phyloP scores from a whole-genome alignment of 2,797 vertebrate genomes.

The Gallinago nigripennis region DNA sequence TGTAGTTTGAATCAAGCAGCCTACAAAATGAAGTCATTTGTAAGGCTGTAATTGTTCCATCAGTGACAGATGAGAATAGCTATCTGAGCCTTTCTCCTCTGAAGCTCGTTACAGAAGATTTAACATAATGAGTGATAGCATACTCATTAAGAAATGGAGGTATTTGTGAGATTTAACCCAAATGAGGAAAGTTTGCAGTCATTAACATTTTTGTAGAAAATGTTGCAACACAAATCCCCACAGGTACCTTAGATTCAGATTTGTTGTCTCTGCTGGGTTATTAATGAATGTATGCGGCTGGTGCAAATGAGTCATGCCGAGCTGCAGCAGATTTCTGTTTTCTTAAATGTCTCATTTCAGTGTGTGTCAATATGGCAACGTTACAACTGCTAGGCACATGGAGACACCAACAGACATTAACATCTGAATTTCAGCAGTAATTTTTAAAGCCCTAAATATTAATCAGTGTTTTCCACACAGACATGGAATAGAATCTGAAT shows the following conservation, averaged over 20 bases:
- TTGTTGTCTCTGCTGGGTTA: constrained; percentile 46
- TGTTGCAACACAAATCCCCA: not conserved
- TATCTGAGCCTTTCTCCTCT: not conserved
- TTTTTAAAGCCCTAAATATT: constrained; percentile 55
- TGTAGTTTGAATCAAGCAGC: not conserved
- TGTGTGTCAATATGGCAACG: constrained; percentile 37
- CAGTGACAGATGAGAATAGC: not conserved
- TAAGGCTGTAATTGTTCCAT: not conserved
- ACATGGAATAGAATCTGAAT: constrained; percentile 9
- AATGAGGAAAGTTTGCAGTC: constrained; percentile 46
- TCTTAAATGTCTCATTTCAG: constrained; percentile 60
- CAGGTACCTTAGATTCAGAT: not conserved
- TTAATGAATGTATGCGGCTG: constrained; percentile 49
- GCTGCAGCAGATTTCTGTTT: constrained; percentile 44
- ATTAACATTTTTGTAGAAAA: constrained; percentile 38
- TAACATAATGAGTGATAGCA: constrained; percentile 28
- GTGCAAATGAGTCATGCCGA: constrained; percentile 49
- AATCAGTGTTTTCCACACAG: constrained; percentile 42
- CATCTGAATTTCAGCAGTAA: constrained; percentile 32
- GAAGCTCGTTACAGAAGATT: constrained; percentile 52
- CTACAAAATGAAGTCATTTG: not conserved
- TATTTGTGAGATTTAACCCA: constrained; percentile 26
- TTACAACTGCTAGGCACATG: constrained; percentile 13
- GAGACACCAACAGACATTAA: not conserved
- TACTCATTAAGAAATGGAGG: constrained; percentile 24